Percentiles rank a stretch among this genome's conserved stretches.
These are phyloP conservation scores for Empidonax alnorum DNA, from an alignment of 2,113 vertebrate species.

Conservation along the genomic window DNA sequence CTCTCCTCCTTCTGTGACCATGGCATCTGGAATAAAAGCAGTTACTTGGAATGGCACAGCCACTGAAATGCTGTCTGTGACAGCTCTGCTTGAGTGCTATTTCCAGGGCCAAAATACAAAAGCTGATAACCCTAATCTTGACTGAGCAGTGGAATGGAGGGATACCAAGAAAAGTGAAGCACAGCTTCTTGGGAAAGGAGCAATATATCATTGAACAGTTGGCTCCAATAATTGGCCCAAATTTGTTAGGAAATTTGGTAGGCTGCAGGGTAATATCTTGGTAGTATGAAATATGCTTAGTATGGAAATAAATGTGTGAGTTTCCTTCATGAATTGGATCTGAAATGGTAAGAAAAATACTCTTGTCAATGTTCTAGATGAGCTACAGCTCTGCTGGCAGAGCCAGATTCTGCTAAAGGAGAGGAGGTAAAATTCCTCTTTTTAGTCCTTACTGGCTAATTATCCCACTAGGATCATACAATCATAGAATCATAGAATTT, in stretches of 20 bases:
- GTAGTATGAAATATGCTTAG: background rate
- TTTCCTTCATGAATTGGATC: background rate
- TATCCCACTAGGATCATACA: background rate
- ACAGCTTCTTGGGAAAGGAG: background rate
- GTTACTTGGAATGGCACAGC: background rate
- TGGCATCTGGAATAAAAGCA: constrained; percentile 78
- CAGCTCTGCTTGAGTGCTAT: background rate
- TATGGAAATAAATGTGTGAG: background rate
- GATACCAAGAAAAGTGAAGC: background rate
- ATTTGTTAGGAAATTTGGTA: background rate
- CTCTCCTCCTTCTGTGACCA: constrained; percentile 95
- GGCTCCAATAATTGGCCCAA: background rate
- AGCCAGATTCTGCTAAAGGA: background rate
- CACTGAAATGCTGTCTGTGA: background rate
- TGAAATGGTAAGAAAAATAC: background rate
- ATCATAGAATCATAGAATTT: background rate
- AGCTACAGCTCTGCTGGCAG: background rate
- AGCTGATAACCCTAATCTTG: background rate
- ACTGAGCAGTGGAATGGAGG: background rate
- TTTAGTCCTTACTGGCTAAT: background rate
- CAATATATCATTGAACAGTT: background rate
- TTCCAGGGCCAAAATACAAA: background rate
- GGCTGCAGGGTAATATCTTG: background rate
- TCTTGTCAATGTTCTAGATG: background rate
- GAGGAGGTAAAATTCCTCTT: background rate